Evolutionary conservation across 2,113 vertebrate genomes (phyloP), one percentile per base, ranked within the genome.

Genomic region (Siphamia tubifer): DNA sequence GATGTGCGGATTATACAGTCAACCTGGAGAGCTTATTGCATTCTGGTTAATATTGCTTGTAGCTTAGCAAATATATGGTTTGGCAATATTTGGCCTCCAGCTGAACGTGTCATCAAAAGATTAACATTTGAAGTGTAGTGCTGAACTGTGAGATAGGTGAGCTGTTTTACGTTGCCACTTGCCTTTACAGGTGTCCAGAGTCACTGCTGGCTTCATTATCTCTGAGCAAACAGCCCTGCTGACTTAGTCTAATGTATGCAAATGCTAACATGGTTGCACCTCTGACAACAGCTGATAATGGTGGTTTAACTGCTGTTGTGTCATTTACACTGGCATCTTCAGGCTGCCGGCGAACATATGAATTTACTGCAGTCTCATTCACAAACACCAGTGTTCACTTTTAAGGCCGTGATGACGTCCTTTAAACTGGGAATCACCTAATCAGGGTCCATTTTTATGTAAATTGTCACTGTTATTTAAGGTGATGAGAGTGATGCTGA

Each of bases 241-340:
- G 65, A 74, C 60, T 79, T 32, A 82, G 70, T 58, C 45, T 81
- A 84, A 82, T 77, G 44, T 71, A 70, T 81, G 65, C 78, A 61
- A 74, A 79, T 75, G 40, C 75, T 49, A 62, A n/a, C n/a, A n/a
- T n/a, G n/a, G n/a, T n/a, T n/a, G n/a, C n/a, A 72, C 63, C 55
- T 40, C 54, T 61, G 32, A 67, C 63, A 67, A 36, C 44, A 55
- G 47, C 64, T 39, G 71, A 78, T 88, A 84, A 78, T 77, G 47
- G 52, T 3, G 8, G 67, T 76, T 70, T 71, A 45, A 65, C 69
- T 39, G 40, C 32, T 74, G 71, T 66, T 82, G 42, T 82, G 60
- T 77, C 55, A 64, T 67, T 51, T 63, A 48, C 27, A 52, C 56
- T 55, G 17, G 27, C 54, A 69, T 56, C 39, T 56, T 35, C n/a